A percentile compares a stretch with the other conserved stretches of the same genome.
Evolutionary conservation across 1,140 invertebrate genomes (phyloP).

Genomic region (Drosophila nannoptera): DNA sequence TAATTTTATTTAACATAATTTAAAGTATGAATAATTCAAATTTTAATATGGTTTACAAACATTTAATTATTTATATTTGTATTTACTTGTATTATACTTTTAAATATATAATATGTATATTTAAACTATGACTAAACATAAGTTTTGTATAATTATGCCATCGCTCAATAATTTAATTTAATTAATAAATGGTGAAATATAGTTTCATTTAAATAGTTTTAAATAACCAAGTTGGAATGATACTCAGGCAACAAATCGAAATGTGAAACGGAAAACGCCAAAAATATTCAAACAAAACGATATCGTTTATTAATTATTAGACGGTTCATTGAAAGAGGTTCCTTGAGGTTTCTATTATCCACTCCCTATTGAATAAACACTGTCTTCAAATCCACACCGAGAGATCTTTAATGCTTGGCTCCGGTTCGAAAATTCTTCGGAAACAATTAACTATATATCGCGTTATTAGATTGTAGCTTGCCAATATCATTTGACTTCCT

Average conservation of each 20-base stretch:
- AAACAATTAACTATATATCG: constrained; percentile 56
- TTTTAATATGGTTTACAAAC: constrained; percentile 76
- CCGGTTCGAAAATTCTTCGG: constrained; percentile 31
- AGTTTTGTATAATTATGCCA: constrained; percentile 64
- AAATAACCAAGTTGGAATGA: constrained; percentile 64
- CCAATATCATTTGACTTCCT: constrained; percentile 13
- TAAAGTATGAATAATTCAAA: constrained; percentile 74
- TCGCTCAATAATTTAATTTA: constrained; percentile 50
- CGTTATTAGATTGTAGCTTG: constrained; percentile 35
- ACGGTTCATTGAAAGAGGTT: constrained; percentile 30
- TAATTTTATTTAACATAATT: constrained; percentile 78
- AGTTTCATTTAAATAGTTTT: constrained; percentile 51
- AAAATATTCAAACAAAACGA: constrained; percentile 32
- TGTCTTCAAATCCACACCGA: constrained; percentile 35
- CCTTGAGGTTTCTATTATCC: constrained; percentile 28
- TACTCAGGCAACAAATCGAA: constrained; percentile 59
- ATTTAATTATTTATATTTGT: constrained; percentile 72
- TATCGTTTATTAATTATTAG: constrained; percentile 30
- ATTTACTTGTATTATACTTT: constrained; percentile 72
- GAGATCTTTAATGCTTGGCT: constrained; percentile 42
- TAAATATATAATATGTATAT: constrained; percentile 76
- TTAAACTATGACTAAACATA: constrained; percentile 77
- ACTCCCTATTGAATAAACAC: constrained; percentile 20
- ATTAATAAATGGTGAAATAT: constrained; percentile 42
- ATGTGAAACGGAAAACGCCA: constrained; percentile 49